These are phyloP conservation scores for Cricetomys ansorgei DNA, from an alignment of 2,113 vertebrate species.

Conservation along the genomic window DNA sequence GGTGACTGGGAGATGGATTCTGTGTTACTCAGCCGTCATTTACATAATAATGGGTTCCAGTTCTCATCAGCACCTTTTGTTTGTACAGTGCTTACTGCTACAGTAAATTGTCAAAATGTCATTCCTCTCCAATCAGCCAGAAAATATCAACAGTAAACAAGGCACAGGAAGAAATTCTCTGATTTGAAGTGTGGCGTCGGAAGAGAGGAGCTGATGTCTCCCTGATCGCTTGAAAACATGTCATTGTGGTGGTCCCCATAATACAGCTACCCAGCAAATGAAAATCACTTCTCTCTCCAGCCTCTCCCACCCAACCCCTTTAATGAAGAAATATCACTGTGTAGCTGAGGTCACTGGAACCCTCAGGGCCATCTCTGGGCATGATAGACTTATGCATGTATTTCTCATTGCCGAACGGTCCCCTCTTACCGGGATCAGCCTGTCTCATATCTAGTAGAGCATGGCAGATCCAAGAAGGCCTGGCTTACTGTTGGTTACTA, in stretches of 20 bases:
- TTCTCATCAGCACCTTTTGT: constrained; percentile 97
- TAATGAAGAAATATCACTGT: constrained; percentile 81
- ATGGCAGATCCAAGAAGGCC: not conserved
- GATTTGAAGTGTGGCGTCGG: constrained; percentile 86
- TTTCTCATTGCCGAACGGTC: constrained; percentile 56
- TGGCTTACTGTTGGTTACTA: rapidly evolving
- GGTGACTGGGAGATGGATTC: constrained; percentile 92
- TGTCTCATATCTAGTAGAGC: not conserved
- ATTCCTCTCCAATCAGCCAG: constrained; percentile 93
- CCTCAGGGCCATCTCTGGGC: constrained; percentile 57
- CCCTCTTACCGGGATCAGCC: constrained; percentile 31
- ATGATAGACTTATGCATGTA: constrained; percentile 56
- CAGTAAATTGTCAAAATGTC: constrained; percentile 97
- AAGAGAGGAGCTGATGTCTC: constrained; percentile 76
- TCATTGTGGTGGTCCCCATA: constrained; percentile 76
- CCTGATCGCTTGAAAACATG: constrained; percentile 60
- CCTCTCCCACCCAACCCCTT: constrained; percentile 54
- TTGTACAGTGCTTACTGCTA: constrained; percentile 92
- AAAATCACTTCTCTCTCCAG: constrained; percentile 62
- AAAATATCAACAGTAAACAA: constrained; percentile 93
- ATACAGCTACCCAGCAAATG: constrained; percentile 55
- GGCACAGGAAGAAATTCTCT: constrained; percentile 89
- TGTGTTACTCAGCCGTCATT: constrained; percentile 93
- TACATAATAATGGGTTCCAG: constrained; percentile 97
- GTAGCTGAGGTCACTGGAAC: constrained; percentile 59